A percentile compares a stretch with the other conserved stretches of the same genome.
These are phyloP conservation scores for Ecdyonurus torrentis DNA, from an alignment of 2,888 invertebrate genomes.

Conservation along the genomic window DNA sequence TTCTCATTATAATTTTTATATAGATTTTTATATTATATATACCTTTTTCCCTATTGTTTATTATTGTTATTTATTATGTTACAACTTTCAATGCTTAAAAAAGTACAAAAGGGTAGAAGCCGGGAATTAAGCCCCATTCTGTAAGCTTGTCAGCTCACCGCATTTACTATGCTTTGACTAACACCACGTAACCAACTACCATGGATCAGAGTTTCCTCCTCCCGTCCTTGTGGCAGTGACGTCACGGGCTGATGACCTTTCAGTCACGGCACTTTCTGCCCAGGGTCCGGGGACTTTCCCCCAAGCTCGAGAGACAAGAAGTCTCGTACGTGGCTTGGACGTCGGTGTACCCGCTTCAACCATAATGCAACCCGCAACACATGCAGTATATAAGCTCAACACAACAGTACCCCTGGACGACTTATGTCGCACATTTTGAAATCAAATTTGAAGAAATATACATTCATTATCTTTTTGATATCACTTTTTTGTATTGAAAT, in stretches of 20 bases:
- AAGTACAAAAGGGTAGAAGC: no score
- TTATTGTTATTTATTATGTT: no score
- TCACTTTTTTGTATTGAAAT: no score
- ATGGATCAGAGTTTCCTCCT: background rate
- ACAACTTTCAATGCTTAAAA: no score
- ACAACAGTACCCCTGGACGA: no score
- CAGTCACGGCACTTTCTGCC: background rate
- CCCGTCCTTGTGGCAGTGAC: background rate
- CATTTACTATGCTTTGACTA: background rate
- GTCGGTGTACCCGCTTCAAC: background rate
- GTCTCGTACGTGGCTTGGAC: background rate
- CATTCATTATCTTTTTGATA: no score
- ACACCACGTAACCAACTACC: conserved; percentile 1
- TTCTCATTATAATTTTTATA: no score
- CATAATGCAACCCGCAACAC: background rate
- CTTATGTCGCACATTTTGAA: no score
- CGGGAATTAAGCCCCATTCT: background rate
- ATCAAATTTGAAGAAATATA: no score
- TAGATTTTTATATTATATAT: no score
- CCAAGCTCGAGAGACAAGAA: background rate
- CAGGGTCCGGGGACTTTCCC: conserved; percentile 2
- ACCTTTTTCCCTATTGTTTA: no score
- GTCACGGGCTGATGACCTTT: background rate
- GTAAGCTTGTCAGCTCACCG: background rate
- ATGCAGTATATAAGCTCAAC: background rate